Evolutionary conservation across 2,888 invertebrate genomes (phyloP).

Genomic region (Ophonus ardosiacus): DNA sequence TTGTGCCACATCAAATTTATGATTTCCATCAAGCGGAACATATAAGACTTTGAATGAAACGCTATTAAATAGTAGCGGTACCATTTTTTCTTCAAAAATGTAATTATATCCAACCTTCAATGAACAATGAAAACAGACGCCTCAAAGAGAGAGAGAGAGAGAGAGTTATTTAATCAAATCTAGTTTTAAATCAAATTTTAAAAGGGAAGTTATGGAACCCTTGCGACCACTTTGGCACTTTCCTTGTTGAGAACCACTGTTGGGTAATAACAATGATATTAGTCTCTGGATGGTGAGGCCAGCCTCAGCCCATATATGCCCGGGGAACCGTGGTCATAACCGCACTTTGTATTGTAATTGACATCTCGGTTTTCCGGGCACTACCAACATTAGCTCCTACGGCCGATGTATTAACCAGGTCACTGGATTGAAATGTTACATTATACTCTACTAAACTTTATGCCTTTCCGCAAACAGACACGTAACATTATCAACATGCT

Average conservation of each 20-base stretch:
- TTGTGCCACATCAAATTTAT: too few relatives aligned
- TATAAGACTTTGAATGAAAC: too few relatives aligned
- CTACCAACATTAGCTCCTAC: slow-evolving; percentile 27
- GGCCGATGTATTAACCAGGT: slow-evolving; percentile 41
- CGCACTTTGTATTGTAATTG: slow-evolving; percentile 41
- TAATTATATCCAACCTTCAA: too few relatives aligned
- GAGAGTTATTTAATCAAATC: too few relatives aligned
- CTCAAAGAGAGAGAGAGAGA: too few relatives aligned
- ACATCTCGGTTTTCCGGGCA: slow-evolving; percentile 35
- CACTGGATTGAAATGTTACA: slow-evolving; percentile 37
- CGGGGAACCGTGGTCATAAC: slow-evolving; percentile 19
- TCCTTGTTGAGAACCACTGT: not conserved
- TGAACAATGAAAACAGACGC: too few relatives aligned
- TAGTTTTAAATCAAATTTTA: too few relatives aligned
- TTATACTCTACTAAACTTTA: slow-evolving; percentile 11
- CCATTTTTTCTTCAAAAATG: too few relatives aligned
- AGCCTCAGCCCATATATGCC: slow-evolving; percentile 15
- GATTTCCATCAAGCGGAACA: too few relatives aligned
- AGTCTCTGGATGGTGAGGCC: slow-evolving; percentile 14
- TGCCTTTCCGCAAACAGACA: not conserved
- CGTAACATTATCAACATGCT: not conserved
- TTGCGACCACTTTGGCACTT: not conserved
- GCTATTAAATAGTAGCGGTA: too few relatives aligned
- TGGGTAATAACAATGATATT: slow-evolving; percentile 8
- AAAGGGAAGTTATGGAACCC: too few relatives aligned